A percentile compares a stretch with the other conserved stretches of the same genome.
These are phyloP conservation scores for Plutella xylostella DNA, from an alignment of 2,888 invertebrate genomes.

Conservation along the genomic window DNA sequence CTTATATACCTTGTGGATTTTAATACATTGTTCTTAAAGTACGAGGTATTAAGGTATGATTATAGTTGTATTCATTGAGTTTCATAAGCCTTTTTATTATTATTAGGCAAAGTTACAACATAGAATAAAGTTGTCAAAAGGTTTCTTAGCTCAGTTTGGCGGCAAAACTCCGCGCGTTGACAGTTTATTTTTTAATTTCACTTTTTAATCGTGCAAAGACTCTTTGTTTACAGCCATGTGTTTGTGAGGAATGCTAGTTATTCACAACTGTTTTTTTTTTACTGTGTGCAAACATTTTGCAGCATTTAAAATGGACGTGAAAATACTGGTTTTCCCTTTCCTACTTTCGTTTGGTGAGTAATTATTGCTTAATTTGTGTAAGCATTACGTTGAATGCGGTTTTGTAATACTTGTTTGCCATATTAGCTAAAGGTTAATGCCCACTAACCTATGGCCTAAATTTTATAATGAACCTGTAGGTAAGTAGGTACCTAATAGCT, in stretches of 20 bases:
- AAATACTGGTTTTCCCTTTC: conserved; percentile 21
- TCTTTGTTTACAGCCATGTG: conserved; percentile 1
- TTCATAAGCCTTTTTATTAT: no score
- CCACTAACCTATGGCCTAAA: no score
- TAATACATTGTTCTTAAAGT: no score
- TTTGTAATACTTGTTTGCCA: no score
- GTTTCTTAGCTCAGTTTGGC: conserved; percentile 48
- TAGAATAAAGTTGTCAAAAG: conserved; percentile 25
- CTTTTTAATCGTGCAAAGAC: conserved; percentile 11
- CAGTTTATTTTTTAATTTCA: conserved; percentile 26
- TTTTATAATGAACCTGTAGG: no score
- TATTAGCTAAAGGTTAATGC: no score
- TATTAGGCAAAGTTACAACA: conserved; percentile 18
- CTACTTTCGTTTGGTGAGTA: conserved; percentile 36
- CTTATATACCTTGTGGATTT: no score
- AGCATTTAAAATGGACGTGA: conserved; percentile 21
- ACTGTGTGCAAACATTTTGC: not conserved
- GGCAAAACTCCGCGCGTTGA: conserved; percentile 37
- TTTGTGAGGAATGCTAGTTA: not conserved
- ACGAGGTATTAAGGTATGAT: no score
- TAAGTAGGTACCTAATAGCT: no score
- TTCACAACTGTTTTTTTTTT: conserved; percentile 12
- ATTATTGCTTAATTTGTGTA: no score
- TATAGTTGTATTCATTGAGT: no score
- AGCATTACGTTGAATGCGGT: no score